Conservation (phyloP, 1,140 invertebrate genomes). For the Nautilus pompilius region DNA sequence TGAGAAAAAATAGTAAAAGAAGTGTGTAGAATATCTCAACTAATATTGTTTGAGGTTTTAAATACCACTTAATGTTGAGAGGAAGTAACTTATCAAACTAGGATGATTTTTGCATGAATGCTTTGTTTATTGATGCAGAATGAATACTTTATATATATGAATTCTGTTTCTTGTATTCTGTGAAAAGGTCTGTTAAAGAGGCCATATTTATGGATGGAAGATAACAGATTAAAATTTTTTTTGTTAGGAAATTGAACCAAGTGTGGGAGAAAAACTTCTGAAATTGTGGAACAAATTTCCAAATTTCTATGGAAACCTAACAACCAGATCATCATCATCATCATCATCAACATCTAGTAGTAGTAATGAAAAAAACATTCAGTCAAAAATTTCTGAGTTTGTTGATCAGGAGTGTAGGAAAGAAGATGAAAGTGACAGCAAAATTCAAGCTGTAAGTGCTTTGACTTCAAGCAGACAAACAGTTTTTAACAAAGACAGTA, state of each 20-base stretch:
- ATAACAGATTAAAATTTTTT: too few species aligned
- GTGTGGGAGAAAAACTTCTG: conserved; percentile 55
- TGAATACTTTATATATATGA: not conserved
- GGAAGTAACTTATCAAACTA: not conserved
- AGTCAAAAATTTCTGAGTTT: not conserved
- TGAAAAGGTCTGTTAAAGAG: too few species aligned
- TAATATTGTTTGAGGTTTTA: not conserved
- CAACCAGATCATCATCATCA: not conserved
- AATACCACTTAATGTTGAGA: not conserved
- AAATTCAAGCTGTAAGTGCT: not conserved
- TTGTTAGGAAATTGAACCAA: conserved; percentile 58
- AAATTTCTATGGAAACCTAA: not conserved
- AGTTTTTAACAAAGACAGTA: not conserved
- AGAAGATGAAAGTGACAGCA: not conserved
- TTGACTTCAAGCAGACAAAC: not conserved
- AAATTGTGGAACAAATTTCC: conserved; percentile 54
- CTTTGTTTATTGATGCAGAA: not conserved
- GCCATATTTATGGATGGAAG: too few species aligned
- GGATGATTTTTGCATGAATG: not conserved
- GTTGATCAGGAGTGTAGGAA: not conserved
- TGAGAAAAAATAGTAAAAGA: too few species aligned
- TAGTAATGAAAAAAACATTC: not conserved
- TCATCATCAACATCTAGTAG: not conserved
- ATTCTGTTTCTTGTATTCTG: not conserved
- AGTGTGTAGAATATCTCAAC: too few species aligned